A percentile compares a stretch with the other conserved stretches of the same genome.
Evolutionary conservation across 1,140 invertebrate species (phyloP).

Genomic region (Diorhabda elongata): DNA sequence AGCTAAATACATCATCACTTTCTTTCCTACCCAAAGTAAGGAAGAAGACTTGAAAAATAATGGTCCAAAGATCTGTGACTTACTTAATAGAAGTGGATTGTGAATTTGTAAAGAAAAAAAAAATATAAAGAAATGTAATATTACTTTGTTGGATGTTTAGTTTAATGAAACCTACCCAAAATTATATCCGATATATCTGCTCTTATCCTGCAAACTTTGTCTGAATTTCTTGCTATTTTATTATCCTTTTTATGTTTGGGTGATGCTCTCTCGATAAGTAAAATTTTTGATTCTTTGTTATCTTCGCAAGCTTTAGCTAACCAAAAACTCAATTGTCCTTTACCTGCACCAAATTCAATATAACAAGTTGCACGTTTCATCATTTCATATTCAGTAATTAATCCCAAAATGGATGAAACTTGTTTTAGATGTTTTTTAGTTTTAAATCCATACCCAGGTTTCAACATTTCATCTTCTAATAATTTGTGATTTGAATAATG

Average conservation of each 20-base stretch:
- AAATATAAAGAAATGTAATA: too few species aligned
- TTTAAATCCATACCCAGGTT: slow-evolving; percentile 58
- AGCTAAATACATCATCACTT: too few species aligned
- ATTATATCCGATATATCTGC: slow-evolving; percentile 71
- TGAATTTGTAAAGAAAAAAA: too few species aligned
- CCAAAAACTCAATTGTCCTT: slow-evolving; percentile 76
- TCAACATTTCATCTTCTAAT: slow-evolving; percentile 56
- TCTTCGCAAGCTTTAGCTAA: slow-evolving; percentile 57
- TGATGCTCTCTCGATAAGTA: slow-evolving; percentile 73
- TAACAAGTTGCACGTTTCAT: slow-evolving; percentile 60
- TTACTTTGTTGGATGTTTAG: too few species aligned
- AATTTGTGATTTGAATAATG: slow-evolving; percentile 48
- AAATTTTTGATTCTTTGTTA: slow-evolving; percentile 52
- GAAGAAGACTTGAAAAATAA: too few species aligned
- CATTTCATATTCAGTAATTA: slow-evolving; percentile 57
- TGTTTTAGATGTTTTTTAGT: slow-evolving; percentile 68
- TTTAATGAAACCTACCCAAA: not conserved
- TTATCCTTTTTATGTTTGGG: slow-evolving; percentile 79
- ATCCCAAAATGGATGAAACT: slow-evolving; percentile 62
- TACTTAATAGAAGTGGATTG: too few species aligned
- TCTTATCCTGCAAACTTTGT: slow-evolving; percentile 57
- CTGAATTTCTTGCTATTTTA: slow-evolving; percentile 53
- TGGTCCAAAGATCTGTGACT: too few species aligned
- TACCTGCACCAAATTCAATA: slow-evolving; percentile 85
- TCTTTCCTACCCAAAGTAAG: too few species aligned